Evolutionary conservation across 2,113 vertebrate genomes (phyloP), one percentile per base, ranked within the genome.

Genomic region (Chloropsis hardwickii): DNA sequence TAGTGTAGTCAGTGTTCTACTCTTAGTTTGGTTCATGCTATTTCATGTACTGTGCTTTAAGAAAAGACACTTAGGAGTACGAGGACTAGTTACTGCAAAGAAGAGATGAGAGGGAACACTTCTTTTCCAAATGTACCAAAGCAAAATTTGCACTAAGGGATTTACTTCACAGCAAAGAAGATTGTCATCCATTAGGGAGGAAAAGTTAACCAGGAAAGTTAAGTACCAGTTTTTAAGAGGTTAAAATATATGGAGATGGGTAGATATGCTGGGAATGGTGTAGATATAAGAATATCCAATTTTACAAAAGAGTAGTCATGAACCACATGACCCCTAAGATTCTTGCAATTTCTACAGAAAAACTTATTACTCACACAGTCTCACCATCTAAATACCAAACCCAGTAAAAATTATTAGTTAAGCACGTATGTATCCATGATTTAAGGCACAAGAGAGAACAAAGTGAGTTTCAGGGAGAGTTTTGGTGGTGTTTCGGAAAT

Each of bases 351-450:
- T 83, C 67, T 45, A 90, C 71, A 74, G 86, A 91, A 95, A 60
- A 71, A 35, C 31, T 87, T 57, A 80, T 92, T 94, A 72, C 70
- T 83, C 69, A 93, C 61, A 92, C 84, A 66, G 81, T 70, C 66
- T 91, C 90, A 79, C 71, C 21, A 90, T 93, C 79, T 89, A 91
- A 95, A 91, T 77, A 80, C 27, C 66, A 93, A 94, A 88, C 33
- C 7, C 35, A 78, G 54, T 73, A 51, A 88, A 94, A 95, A 73
- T 31, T 77, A 58, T 73, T 44, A 65, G 23, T 77, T 92, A 83
- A 86, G 42, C 47, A 73, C 27, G 9, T 61, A 50, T 24, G 8
- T 33, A 90, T 87, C 39, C 35, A 87, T 35, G 39, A 90, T 39
- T 89, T 79, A 82, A 62, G 42, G 61, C 40, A 45, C 45, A 91